A percentile compares a stretch with the other conserved stretches of the same genome.
phyloP scores from a whole-genome alignment of 2,113 vertebrate genomes.

The Callipepla californica region DNA sequence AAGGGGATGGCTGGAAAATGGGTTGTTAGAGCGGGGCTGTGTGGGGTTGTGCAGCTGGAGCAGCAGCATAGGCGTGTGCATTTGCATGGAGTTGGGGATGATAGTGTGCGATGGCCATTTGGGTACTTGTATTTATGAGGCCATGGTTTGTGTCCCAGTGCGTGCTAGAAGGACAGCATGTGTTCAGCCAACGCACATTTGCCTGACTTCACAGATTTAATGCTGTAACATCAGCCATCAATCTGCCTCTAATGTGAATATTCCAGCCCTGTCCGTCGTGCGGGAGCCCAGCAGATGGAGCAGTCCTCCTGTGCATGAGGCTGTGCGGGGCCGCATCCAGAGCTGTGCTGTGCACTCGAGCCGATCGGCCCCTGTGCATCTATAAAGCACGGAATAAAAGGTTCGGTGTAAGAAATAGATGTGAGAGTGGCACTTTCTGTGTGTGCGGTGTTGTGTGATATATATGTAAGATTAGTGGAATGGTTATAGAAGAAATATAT shows the following conservation, averaged over 20 bases:
- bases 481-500: neutral
- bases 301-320: slow-evolving; percentile 31
- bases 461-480: neutral
- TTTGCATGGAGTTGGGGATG: rapidly evolving
- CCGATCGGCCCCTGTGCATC: neutral
- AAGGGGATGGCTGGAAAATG: neutral
- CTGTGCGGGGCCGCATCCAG: neutral
- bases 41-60: neutral
- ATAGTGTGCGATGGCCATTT: rapidly evolving
- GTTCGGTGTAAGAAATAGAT: neutral
- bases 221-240: neutral
- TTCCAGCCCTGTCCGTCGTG: neutral
- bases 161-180: rapidly evolving
- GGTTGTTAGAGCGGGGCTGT: neutral
- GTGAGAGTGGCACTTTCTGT: neutral
- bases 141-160: neutral
- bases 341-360: neutral
- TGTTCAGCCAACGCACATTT: neutral
- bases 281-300: slow-evolving; percentile 76
- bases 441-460: neutral
- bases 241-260: neutral
- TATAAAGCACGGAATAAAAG: slow-evolving; percentile 8
- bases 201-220: neutral
- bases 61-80: rapidly evolving
- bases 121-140: neutral